Percentiles rank a stretch among this genome's conserved stretches.
phyloP scores from a whole-genome alignment of 2,797 vertebrate species.

The Pseudochirops corinnae region DNA sequence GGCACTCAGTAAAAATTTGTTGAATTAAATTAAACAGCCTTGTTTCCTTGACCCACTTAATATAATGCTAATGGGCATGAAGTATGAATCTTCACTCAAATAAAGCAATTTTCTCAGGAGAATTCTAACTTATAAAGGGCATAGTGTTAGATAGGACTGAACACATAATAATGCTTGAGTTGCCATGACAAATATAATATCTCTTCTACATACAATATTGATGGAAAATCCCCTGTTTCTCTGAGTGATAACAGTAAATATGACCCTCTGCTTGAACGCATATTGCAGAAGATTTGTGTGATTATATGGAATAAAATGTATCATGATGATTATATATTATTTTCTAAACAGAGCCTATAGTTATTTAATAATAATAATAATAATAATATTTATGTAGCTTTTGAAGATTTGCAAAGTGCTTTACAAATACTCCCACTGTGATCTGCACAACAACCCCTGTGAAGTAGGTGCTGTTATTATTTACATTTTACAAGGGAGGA shows the following conservation, averaged over 20 bases:
- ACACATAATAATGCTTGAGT: neutral
- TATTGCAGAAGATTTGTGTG: neutral
- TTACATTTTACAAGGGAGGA: neutral
- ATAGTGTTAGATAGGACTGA: neutral
- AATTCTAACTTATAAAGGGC: neutral
- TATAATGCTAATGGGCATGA: neutral
- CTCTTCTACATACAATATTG: neutral
- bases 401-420: too few relatives aligned
- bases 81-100: neutral
- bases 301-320: neutral
- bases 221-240: neutral
- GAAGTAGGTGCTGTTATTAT: neutral
- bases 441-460: neutral
- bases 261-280: neutral
- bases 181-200: neutral
- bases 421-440: neutral
- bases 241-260: neutral
- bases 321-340: neutral
- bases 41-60: neutral
- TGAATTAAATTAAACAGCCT: neutral
- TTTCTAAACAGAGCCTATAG: neutral
- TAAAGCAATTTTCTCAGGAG: neutral
- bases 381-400: neutral
- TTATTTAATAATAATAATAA: neutral
- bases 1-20: neutral